Evolutionary conservation across 2,888 invertebrate genomes (phyloP).

Genomic region (Conops quadrifasciatus): DNA sequence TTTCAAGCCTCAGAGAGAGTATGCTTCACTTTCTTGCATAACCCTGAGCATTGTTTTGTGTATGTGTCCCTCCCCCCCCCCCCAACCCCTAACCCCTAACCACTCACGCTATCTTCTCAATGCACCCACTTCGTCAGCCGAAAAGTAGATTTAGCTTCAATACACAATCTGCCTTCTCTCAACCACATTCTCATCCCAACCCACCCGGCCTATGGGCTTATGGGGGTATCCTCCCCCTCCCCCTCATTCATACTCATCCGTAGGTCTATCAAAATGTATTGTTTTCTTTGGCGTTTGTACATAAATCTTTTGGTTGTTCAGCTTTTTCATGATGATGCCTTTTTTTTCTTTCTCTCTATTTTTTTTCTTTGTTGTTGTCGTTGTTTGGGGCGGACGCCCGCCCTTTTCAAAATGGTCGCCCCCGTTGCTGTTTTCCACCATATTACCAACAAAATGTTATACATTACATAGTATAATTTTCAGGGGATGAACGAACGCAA

Average conservation of each 20-base stretch:
- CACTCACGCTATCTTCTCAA: no score
- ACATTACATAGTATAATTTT: no score
- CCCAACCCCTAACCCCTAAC: no score
- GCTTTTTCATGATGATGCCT: background rate
- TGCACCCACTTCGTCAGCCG: constrained; percentile 1
- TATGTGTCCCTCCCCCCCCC: no score
- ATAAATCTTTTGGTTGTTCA: constrained; percentile 14
- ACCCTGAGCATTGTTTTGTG: constrained; percentile 11
- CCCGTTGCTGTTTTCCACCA: background rate
- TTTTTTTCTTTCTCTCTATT: background rate
- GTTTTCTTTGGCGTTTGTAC: constrained; percentile 22
- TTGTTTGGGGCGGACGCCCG: background rate
- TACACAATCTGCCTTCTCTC: background rate
- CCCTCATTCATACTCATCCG: background rate
- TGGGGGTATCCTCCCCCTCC: background rate
- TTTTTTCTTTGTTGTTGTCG: background rate
- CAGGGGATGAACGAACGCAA: no score
- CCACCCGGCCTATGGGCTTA: background rate
- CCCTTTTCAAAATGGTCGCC: constrained; percentile 8
- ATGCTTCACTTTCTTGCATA: constrained; percentile 16
- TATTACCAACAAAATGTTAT: no score
- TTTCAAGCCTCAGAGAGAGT: constrained; percentile 27
- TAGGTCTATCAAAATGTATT: constrained; percentile 16
- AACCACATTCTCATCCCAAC: constrained; percentile 1
- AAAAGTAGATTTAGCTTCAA: constrained; percentile 1